Evolutionary conservation across 2,888 invertebrate genomes (phyloP).

Genomic region (Drosophila anomalata): DNA sequence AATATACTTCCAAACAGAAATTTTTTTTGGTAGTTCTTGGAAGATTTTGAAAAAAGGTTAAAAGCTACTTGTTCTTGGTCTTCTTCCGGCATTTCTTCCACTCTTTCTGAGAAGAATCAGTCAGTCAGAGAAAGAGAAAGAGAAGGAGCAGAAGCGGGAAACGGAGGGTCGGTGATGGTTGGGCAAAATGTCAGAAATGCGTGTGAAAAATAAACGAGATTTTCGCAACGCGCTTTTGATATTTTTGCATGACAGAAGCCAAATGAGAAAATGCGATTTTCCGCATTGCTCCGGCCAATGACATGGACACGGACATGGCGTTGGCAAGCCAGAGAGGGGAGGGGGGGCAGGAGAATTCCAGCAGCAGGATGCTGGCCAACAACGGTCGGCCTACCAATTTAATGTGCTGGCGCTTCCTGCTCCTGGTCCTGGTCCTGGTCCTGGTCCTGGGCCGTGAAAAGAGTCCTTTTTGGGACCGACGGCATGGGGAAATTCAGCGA

Average conservation of each 20-base stretch:
- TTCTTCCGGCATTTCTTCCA: neutral
- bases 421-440: slow-evolving; percentile 3
- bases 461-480: slow-evolving; percentile 30
- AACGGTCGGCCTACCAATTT: slow-evolving; percentile 65
- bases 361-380: slow-evolving; percentile 65
- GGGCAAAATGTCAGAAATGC: slow-evolving; percentile 70
- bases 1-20: neutral
- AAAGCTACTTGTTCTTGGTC: neutral
- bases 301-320: slow-evolving; percentile 71
- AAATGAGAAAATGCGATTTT: slow-evolving; percentile 78
- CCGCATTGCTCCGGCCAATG: slow-evolving; percentile 78
- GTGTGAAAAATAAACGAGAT: slow-evolving; percentile 78
- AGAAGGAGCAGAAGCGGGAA: neutral
- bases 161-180: neutral
- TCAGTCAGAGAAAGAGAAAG: slow-evolving; percentile 12
- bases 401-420: slow-evolving; percentile 76
- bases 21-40: slow-evolving; percentile 31
- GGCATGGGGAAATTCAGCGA: slow-evolving; percentile 23
- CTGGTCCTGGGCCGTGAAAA: slow-evolving; percentile 11
- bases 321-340: slow-evolving; percentile 37
- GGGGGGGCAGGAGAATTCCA: neutral
- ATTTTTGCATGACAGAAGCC: slow-evolving; percentile 78
- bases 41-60: neutral
- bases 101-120: neutral
- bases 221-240: slow-evolving; percentile 77